Conservation (phyloP, 2,888 invertebrate genomes). For the Ametastegia equiseti region DNA sequence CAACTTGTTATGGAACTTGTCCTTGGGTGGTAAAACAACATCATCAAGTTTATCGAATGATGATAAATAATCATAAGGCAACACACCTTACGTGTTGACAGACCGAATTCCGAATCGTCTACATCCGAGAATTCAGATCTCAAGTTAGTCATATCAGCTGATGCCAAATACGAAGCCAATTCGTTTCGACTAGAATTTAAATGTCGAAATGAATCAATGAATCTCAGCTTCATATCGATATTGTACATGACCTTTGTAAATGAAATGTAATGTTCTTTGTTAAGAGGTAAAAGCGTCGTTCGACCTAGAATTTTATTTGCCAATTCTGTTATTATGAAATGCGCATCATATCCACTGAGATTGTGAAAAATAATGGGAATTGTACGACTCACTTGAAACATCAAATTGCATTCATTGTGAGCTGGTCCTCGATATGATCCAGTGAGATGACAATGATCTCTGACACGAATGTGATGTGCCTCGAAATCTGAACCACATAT, state of each 20-base stretch:
- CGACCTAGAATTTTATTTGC: background rate
- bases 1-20: background rate
- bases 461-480: background rate
- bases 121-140: background rate
- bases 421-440: background rate
- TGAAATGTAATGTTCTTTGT: background rate
- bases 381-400: background rate
- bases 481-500: background rate
- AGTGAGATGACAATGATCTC: background rate
- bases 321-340: background rate
- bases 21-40: too few species aligned
- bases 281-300: background rate
- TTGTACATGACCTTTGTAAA: background rate
- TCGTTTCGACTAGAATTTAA: background rate
- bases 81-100: background rate
- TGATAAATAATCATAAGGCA: background rate
- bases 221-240: background rate
- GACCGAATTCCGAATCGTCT: background rate
- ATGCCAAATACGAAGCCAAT: background rate
- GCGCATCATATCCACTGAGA: too few species aligned
- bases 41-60: background rate
- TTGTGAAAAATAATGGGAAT: background rate
- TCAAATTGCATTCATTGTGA: background rate
- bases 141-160: background rate
- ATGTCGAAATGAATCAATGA: background rate